Evolutionary conservation across 2,113 vertebrate species (phyloP).

Genomic region (Podiceps cristatus): DNA sequence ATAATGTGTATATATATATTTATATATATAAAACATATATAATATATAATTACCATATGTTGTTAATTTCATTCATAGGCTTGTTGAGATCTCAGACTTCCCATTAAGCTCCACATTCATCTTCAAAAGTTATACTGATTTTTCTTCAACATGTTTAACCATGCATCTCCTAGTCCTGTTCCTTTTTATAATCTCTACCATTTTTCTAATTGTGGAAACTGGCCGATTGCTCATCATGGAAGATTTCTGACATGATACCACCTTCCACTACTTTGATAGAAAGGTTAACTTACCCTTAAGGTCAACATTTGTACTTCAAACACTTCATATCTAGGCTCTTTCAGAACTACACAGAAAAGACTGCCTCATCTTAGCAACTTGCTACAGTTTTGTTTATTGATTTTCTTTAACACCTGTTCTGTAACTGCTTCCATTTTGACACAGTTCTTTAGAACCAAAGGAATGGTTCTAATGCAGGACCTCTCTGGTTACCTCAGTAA

Average conservation of each 20-base stretch:
- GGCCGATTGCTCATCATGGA: background rate
- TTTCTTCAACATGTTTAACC: background rate
- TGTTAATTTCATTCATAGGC: background rate
- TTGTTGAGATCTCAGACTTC: background rate
- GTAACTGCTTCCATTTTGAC: background rate
- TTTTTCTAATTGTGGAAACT: background rate
- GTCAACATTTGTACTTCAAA: background rate
- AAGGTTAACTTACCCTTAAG: background rate
- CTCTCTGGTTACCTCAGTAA: background rate
- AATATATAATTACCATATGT: no score
- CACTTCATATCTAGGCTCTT: background rate
- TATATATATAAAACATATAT: no score
- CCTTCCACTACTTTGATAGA: background rate
- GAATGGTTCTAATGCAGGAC: background rate
- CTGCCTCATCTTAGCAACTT: background rate
- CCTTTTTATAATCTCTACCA: background rate
- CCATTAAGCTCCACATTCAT: background rate
- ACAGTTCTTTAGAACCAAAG: background rate
- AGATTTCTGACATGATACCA: background rate
- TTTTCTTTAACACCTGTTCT: background rate
- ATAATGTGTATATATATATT: no score
- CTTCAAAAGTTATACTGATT: background rate
- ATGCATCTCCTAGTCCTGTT: background rate
- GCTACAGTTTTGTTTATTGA: background rate
- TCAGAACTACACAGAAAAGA: background rate